Evolutionary conservation across 2,888 invertebrate species (phyloP).

Genomic region (Arrhopalites spinosus): DNA sequence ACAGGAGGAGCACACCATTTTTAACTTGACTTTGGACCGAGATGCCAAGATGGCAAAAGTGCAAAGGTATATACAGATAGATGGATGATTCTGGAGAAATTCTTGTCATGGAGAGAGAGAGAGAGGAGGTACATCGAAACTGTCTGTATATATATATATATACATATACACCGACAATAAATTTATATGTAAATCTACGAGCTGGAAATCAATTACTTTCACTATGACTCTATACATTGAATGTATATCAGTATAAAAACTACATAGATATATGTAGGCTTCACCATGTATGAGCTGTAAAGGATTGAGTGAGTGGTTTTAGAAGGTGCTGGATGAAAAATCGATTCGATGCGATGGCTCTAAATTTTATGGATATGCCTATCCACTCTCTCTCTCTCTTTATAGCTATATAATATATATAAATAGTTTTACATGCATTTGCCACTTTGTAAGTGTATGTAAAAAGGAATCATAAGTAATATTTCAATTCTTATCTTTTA

Average conservation of each 20-base stretch:
- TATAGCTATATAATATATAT: conserved; percentile 8
- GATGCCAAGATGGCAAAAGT: background rate
- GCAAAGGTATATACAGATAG: background rate
- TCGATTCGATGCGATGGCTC: conserved; percentile 12
- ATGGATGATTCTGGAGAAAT: background rate
- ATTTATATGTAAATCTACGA: conserved; percentile 28
- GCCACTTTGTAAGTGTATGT: too few relatives aligned
- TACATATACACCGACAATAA: too few relatives aligned
- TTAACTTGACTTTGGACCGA: too few relatives aligned
- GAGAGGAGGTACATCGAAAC: background rate
- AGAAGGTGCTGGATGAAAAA: conserved; percentile 15
- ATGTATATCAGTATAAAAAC: too few relatives aligned
- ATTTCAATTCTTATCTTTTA: conserved; percentile 29
- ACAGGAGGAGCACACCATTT: too few relatives aligned
- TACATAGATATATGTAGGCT: too few relatives aligned
- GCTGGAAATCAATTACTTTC: conserved; percentile 28
- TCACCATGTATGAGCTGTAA: too few relatives aligned
- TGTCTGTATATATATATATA: too few relatives aligned
- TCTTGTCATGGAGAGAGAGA: background rate
- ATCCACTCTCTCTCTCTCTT: background rate
- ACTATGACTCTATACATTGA: background rate
- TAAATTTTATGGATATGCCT: conserved; percentile 2
- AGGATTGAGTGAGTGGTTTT: conserved; percentile 6
- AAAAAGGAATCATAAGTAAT: background rate
- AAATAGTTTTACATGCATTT: conserved; percentile 17